phyloP scores from a whole-genome alignment of 1,140 invertebrate genomes.

The Pseudomyrmex dendroicus region DNA sequence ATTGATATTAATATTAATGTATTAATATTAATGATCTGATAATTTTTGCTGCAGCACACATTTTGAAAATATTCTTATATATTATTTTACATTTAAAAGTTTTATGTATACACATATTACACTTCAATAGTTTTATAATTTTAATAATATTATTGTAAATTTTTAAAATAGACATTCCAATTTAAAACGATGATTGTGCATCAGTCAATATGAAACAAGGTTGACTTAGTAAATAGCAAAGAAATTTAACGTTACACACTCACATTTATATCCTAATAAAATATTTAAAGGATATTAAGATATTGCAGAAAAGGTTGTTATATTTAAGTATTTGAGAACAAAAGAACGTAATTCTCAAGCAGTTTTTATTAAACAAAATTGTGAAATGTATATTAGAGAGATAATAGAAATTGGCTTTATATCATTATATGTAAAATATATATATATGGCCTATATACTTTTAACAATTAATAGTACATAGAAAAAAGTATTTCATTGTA shows the following conservation, averaged over 20 bases:
- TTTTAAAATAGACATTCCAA: not conserved
- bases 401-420: slow-evolving; percentile 33
- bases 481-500: slow-evolving; percentile 27
- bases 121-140: slow-evolving; percentile 3
- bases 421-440: not conserved
- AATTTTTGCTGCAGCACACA: too few species aligned
- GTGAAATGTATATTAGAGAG: slow-evolving; percentile 29
- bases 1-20: too few species aligned
- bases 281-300: slow-evolving; percentile 28
- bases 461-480: slow-evolving; percentile 35
- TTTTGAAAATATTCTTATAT: too few species aligned
- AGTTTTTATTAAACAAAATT: slow-evolving; percentile 8
- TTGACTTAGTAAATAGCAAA: slow-evolving; percentile 20
- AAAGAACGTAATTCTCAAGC: not conserved
- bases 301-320: not conserved
- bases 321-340: not conserved
- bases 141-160: slow-evolving; percentile 11
- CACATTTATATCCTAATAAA: not conserved
- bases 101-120: too few species aligned
- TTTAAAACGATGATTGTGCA: slow-evolving; percentile 15
- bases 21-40: too few species aligned
- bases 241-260: slow-evolving; percentile 4
- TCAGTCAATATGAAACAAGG: slow-evolving; percentile 22
- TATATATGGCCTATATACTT: slow-evolving; percentile 57
- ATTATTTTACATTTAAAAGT: too few species aligned